phyloP scores from a whole-genome alignment of 2,113 vertebrate species.

The Esox niger region DNA sequence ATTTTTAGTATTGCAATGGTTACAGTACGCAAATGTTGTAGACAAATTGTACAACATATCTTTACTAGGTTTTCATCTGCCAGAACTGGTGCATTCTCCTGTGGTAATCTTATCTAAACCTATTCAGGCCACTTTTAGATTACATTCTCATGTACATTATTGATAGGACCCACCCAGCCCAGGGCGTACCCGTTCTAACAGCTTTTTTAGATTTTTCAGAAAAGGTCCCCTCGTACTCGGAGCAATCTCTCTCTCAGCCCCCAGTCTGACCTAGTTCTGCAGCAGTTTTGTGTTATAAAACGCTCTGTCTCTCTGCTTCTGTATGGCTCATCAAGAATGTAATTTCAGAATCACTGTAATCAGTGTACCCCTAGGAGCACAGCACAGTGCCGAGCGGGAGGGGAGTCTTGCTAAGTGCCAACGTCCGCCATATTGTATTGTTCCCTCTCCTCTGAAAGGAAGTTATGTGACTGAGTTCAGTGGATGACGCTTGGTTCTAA shows the following conservation, averaged over 20 bases:
- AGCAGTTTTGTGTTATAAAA: constrained; percentile 2
- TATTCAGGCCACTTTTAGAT: not conserved
- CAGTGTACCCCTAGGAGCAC: constrained; percentile 65
- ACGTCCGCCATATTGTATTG: not conserved
- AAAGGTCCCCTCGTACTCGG: not conserved
- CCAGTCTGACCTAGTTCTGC: constrained; percentile 3
- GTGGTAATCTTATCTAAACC: too few relatives aligned
- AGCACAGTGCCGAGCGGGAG: constrained; percentile 57
- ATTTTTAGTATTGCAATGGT: too few relatives aligned
- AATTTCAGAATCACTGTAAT: constrained; percentile 74
- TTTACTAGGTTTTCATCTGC: too few relatives aligned
- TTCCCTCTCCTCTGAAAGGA: constrained; percentile 47
- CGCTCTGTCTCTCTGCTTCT: not conserved
- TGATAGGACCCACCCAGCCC: not conserved
- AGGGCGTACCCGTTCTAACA: not conserved
- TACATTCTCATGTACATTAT: not conserved
- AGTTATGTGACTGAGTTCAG: constrained; percentile 46
- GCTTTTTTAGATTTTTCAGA: not conserved
- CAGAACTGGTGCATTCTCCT: too few relatives aligned
- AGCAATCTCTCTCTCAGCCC: not conserved
- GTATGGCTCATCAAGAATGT: constrained; percentile 72
- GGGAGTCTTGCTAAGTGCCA: constrained; percentile 4
- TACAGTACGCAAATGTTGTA: too few relatives aligned
- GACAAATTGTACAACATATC: too few relatives aligned
- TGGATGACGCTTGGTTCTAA: not conserved